Evolutionary conservation across 2,888 invertebrate species (phyloP), one percentile per base, ranked within the genome.

Genomic region (Entomobrya multifasciata): DNA sequence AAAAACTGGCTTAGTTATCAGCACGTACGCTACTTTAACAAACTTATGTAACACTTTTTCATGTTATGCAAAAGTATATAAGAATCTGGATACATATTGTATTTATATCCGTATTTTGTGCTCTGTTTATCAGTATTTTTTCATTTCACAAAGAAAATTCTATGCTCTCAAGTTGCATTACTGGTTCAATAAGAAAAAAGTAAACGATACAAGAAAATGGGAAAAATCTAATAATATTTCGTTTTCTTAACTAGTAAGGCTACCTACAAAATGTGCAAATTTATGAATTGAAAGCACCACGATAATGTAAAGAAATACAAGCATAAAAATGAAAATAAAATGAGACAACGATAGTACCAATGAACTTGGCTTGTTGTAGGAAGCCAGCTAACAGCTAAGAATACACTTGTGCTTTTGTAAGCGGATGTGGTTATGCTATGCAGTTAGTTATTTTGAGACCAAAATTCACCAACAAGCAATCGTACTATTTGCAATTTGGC

Each of bases 181-280:
- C 74, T 55, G 60, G 70, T 82, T 82, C 72, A 72, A 72, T 60
- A 52, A 83, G 70, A 41, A 41, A 30, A 20, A 79, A 47, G 62
- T 41, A 65, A 57, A n/a, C n/a, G n/a, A n/a, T n/a, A n/a, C n/a
- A n/a, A n/a, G n/a, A n/a, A n/a, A n/a, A 80, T 41, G 11, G 60
- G 41, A 83, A 62, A 62, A 76, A 57, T 76, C 72, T 62, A 62
- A 41, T 62, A 49, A 76, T 74, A 65, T 62, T 57, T 36, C 27
- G 49, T 25, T 49, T 72, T 47, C 25, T 47, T 65, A 65, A n/a
- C 65, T n/a, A 25, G 30, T 36, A 6, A 8, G 36, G 4, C 4
- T 36, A 36, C 36, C 8, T 36, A 60, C 36, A 83, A 57, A 83
- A 83, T 62, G 76, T 83, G 83, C 41, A 65, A 83, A 83, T 83